Evolutionary conservation across 1,140 invertebrate species (phyloP), one percentile per base, ranked within the genome.

Genomic region (Halesus radiatus): DNA sequence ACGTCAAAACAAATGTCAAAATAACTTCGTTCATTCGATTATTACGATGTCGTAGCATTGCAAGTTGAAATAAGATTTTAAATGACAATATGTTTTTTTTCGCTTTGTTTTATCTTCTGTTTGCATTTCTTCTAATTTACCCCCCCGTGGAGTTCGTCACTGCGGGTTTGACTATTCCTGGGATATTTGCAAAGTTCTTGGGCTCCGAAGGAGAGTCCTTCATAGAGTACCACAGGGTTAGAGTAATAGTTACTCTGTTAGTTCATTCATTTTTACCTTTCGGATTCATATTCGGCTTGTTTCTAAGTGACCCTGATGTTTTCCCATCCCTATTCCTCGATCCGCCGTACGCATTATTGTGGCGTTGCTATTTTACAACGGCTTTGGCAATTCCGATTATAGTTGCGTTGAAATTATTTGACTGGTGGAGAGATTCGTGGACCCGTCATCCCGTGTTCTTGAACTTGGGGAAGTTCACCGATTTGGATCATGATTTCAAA

Each of bases 141-240:
- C 94, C 94, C 23, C 94, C 94, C 0, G 91, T 90, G 15, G 94
- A 95, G 87, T 95, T 95, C 83, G 90, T 94, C 16, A 92, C 93
- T 7, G 91, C 93, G 64, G 95, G 95, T 4, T 88, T 96, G 75
- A 95, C 94, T 0, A 92, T 95, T 64, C 90, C 93, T 81, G 90
- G 91, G 83, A 76, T 95, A 58, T 94, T 95, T 84, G 88, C 91
- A 3, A 87, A 85, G 45, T 91, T 90, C 81, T 88, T 96, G 29
- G 94, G 93, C 1, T 93, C 91, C 50, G 94, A 95, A 87, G 91
- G 91, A 84, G 88, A 92, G 64, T 88, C 92, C 84, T 95, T 96
- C 84, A 87, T 95, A 54, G 88, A 91, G 32, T 95, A 95, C 87
- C 94, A 96, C 84, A 92, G 95, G 79, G 92, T 90, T 81, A 91